Evolutionary conservation across 2,888 invertebrate species (phyloP).

Genomic region (Phorcus lineatus): DNA sequence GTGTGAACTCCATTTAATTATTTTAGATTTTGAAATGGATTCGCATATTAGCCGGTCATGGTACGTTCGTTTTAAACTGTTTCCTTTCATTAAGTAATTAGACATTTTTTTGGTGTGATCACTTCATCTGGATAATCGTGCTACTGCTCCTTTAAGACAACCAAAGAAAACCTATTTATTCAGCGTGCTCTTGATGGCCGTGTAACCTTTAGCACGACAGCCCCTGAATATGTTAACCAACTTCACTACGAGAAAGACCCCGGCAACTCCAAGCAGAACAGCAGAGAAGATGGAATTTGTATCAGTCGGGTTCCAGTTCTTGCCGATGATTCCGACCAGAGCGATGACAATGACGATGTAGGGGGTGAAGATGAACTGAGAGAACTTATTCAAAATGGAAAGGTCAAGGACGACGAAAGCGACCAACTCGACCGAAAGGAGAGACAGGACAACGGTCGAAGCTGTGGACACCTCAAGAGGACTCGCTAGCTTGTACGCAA

Average conservation of each 20-base stretch:
- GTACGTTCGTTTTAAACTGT: no score
- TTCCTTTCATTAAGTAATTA: no score
- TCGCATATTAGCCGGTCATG: no score
- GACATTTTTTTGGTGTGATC: no score
- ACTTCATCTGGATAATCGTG: no score
- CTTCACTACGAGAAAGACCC: conserved; percentile 40
- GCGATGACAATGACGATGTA: conserved; percentile 68
- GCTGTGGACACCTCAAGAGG: conserved; percentile 46
- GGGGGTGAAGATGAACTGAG: conserved; percentile 68
- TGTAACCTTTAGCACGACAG: no score
- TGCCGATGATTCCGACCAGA: conserved; percentile 58
- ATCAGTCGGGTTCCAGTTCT: conserved; percentile 55
- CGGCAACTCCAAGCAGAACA: conserved; percentile 52
- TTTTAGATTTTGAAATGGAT: no score
- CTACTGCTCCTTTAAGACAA: no score
- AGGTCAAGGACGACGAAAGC: conserved; percentile 62
- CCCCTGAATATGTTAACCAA: neutral
- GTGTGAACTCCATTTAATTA: no score
- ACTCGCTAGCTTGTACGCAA: conserved; percentile 48
- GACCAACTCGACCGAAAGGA: conserved; percentile 54
- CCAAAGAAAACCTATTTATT: no score
- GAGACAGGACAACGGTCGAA: conserved; percentile 55
- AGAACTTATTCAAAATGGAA: conserved; percentile 62
- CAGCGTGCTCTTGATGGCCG: no score
- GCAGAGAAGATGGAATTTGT: conserved; percentile 59